Conservation (phyloP, 2,888 invertebrate genomes). For the Lacanobia wlatinum region DNA sequence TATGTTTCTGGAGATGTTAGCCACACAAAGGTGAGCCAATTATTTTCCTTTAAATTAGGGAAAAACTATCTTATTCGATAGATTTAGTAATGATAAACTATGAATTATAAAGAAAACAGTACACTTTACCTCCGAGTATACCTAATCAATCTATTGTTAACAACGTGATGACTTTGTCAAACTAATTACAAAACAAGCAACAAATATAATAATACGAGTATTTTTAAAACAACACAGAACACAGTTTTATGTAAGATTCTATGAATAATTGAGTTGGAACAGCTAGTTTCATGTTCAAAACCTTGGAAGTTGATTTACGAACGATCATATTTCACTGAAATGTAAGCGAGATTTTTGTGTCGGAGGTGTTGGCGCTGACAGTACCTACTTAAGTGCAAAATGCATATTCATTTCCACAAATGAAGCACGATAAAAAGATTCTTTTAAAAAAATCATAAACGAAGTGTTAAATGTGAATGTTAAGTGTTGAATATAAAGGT, state of each 20-base stretch:
- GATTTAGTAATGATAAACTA: background rate
- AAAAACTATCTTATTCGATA: background rate
- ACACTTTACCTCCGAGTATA: background rate
- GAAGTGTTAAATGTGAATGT: conserved; percentile 69
- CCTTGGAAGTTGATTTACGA: conserved; percentile 27
- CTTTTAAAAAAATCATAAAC: conserved; percentile 73
- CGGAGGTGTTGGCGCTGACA: conserved; percentile 22
- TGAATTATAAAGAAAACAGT: background rate
- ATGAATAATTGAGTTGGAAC: conserved; percentile 34
- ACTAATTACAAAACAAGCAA: background rate
- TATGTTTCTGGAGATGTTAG: background rate
- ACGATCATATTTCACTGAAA: conserved; percentile 20
- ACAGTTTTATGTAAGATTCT: conserved; percentile 23
- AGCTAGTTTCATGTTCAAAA: conserved; percentile 22
- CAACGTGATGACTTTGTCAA: conserved; percentile 4
- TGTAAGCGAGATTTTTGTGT: conserved; percentile 19
- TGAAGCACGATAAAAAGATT: conserved; percentile 68
- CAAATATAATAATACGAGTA: background rate
- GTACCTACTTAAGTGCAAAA: conserved; percentile 30
- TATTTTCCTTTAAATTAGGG: background rate
- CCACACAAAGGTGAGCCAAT: background rate
- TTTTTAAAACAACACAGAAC: conserved; percentile 21
- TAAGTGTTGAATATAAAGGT: conserved; percentile 63
- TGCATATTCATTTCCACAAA: conserved; percentile 59
- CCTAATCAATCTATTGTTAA: background rate